Conservation (phyloP, 2,888 invertebrate genomes). For the Halictus quadricinctus region DNA sequence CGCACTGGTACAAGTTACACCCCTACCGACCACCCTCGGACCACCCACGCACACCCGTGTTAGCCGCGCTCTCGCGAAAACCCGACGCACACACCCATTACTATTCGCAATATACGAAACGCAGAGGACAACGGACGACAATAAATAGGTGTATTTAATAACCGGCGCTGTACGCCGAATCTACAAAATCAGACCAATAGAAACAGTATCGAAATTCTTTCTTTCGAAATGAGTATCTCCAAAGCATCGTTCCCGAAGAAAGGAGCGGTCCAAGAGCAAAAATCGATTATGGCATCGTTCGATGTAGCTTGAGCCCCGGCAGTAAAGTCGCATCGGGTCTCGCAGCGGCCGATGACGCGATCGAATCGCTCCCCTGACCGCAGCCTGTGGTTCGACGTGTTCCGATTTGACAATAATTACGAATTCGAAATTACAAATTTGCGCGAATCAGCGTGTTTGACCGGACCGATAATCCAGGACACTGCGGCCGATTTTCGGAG, state of each 20-base stretch:
- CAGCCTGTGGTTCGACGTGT: conserved; percentile 43
- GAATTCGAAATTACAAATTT: conserved; percentile 72
- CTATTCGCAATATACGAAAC: conserved; percentile 3
- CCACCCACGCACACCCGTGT: conserved; percentile 25
- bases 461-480: conserved; percentile 72
- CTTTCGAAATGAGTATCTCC: not conserved
- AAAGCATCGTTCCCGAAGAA: not conserved
- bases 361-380: conserved; percentile 47
- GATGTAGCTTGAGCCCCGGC: not conserved
- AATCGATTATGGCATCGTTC: not conserved
- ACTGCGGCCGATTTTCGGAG: conserved; percentile 52
- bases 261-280: not conserved
- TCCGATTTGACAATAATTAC: conserved; percentile 75
- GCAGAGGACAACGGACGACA: not conserved
- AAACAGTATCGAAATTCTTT: not conserved
- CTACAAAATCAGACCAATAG: not conserved
- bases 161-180: not conserved
- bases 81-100: not conserved
- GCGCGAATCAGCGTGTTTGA: conserved; percentile 73
- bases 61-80: conserved; percentile 1
- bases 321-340: not conserved
- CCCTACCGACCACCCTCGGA: conserved; percentile 54
- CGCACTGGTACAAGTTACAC: conserved; percentile 79
- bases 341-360: conserved; percentile 31
- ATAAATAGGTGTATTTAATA: not conserved